phyloP scores from a whole-genome alignment of 1,140 invertebrate species.

The Archivesica marissinica region DNA sequence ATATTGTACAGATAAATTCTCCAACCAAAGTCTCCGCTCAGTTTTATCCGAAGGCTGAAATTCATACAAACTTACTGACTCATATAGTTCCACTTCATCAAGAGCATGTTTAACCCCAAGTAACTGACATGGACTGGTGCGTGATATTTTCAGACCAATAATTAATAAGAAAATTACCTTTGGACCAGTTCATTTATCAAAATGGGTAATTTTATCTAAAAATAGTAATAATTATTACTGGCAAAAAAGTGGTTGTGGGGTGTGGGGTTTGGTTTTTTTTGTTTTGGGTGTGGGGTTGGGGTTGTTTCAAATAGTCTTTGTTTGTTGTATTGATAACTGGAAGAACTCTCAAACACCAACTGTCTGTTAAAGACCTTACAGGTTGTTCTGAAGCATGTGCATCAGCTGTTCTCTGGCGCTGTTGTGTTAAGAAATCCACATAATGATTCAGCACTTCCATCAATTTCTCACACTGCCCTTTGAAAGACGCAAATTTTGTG shows the following conservation, averaged over 20 bases:
- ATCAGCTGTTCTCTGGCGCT: background rate
- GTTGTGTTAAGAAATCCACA: background rate
- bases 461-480: background rate
- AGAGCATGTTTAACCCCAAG: background rate
- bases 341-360: background rate
- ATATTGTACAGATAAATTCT: background rate
- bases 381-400: background rate
- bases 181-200: too few relatives aligned
- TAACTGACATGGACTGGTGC: too few relatives aligned
- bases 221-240: too few relatives aligned
- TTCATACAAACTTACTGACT: background rate
- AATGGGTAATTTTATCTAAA: too few relatives aligned
- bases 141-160: too few relatives aligned
- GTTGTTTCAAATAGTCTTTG: background rate
- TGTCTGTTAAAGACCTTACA: background rate
- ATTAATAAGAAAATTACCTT: too few relatives aligned
- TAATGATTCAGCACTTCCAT: background rate
- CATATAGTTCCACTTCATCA: constrained; percentile 1
- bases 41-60: background rate
- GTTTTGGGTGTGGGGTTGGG: background rate
- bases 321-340: background rate
- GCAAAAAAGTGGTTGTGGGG: too few relatives aligned
- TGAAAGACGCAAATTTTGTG: background rate
- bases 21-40: background rate
- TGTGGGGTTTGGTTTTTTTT: too few relatives aligned